These are phyloP conservation scores for Aphaenogaster ashmeadi DNA, from an alignment of 1,140 invertebrate genomes.

Conservation along the genomic window DNA sequence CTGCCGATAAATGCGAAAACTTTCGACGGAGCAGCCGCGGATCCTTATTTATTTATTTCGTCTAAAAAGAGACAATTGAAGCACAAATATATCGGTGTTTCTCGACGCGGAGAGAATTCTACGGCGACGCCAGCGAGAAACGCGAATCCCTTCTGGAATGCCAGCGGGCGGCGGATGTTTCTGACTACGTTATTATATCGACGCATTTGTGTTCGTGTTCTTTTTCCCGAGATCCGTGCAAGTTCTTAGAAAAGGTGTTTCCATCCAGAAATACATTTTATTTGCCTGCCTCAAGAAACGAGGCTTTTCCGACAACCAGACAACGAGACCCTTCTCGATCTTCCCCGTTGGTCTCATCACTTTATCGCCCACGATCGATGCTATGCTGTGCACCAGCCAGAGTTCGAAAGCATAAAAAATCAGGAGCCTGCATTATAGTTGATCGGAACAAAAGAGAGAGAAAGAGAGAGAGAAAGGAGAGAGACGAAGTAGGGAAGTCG, in stretches of 20 bases:
- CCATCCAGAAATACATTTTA: slow-evolving; percentile 3
- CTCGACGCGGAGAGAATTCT: background rate
- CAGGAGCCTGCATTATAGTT: slow-evolving; percentile 29
- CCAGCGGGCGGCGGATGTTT: background rate
- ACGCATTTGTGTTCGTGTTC: slow-evolving; percentile 4
- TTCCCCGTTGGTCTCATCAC: background rate
- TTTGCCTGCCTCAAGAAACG: background rate
- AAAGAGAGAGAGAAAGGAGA: slow-evolving; percentile 12
- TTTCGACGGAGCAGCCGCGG: background rate
- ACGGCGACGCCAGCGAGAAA: background rate
- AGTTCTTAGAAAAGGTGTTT: slow-evolving; percentile 5
- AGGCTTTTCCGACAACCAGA: background rate
- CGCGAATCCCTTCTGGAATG: background rate
- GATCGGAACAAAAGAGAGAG: background rate
- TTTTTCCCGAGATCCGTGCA: background rate
- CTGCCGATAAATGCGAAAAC: background rate
- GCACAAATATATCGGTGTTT: background rate
- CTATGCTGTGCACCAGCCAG: background rate
- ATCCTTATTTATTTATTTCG: background rate
- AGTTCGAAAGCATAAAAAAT: slow-evolving; percentile 17
- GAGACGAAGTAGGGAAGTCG: background rate
- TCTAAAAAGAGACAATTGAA: background rate
- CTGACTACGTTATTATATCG: slow-evolving; percentile 19
- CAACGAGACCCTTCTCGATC: background rate
- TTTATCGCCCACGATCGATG: slow-evolving; percentile 20